Conservation (phyloP, 2,797 vertebrate genomes). For the Myotis findleyi region DNA sequence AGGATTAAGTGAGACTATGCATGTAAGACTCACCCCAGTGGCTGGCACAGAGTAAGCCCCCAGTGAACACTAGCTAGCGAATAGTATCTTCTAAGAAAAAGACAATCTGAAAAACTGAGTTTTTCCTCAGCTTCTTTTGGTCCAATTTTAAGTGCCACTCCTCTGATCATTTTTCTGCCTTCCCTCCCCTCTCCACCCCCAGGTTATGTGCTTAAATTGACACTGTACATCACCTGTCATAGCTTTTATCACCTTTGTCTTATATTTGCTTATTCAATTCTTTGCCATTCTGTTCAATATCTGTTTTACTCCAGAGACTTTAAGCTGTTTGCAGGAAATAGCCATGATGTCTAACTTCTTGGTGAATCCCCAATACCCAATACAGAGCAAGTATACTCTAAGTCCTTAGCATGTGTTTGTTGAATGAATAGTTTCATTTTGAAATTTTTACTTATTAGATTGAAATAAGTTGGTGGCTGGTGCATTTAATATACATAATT, state of each 20-base stretch:
- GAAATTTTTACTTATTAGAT: not conserved
- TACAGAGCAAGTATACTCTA: not conserved
- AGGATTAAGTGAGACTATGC: not conserved
- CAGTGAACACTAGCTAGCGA: not conserved
- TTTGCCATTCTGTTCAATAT: conserved; percentile 1
- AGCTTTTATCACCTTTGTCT: not conserved
- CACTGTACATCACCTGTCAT: not conserved
- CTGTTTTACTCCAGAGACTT: not conserved
- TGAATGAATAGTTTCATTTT: not conserved
- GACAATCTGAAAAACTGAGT: not conserved
- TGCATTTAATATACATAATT: conserved; percentile 4
- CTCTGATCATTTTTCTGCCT: not conserved
- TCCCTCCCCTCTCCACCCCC: not conserved
- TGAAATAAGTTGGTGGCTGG: not conserved
- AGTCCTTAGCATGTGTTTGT: not conserved
- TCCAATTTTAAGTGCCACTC: not conserved
- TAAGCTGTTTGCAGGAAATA: not conserved
- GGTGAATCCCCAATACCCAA: not conserved
- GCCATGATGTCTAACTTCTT: not conserved
- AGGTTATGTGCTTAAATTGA: not conserved
- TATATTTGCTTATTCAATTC: not conserved
- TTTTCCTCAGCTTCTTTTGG: not conserved
- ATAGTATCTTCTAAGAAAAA: not conserved
- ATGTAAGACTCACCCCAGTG: not conserved
- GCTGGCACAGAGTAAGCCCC: not conserved